Percentiles rank a stretch among this genome's conserved stretches.
Evolutionary conservation across 2,113 vertebrate species (phyloP).

Genomic region (Mungos mungo): DNA sequence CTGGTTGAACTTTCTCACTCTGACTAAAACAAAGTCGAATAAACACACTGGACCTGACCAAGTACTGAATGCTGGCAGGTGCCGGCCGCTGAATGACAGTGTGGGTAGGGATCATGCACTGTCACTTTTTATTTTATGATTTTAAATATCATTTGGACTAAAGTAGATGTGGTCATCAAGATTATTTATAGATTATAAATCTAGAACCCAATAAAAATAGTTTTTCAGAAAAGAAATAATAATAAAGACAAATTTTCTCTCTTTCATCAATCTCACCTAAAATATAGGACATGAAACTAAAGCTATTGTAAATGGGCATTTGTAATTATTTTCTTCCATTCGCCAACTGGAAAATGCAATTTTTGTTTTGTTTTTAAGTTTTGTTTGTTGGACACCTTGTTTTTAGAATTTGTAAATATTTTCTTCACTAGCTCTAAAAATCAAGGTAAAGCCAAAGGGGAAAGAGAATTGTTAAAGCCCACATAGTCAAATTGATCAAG

Average conservation of each 20-base stretch:
- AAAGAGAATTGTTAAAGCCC: not conserved
- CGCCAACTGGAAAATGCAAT: not conserved
- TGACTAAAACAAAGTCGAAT: constrained; percentile 4
- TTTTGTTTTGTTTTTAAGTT: not conserved
- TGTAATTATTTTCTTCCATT: not conserved
- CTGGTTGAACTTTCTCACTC: not conserved
- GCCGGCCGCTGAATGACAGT: not conserved
- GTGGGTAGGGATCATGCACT: not conserved
- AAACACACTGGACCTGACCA: constrained; percentile 32
- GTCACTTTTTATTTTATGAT: constrained; percentile 19
- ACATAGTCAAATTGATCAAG: not conserved
- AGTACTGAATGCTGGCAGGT: not conserved
- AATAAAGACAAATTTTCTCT: not conserved
- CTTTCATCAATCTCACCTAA: constrained; percentile 3
- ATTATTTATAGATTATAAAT: not conserved
- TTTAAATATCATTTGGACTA: constrained; percentile 19
- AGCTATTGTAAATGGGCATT: not conserved
- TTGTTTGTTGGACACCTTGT: not conserved
- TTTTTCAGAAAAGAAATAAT: constrained; percentile 44
- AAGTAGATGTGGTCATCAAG: not conserved
- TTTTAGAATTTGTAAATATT: not conserved
- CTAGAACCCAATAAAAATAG: not conserved
- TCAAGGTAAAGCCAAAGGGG: not conserved
- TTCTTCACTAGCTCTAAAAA: constrained; percentile 1
- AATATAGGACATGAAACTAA: not conserved